phyloP scores from a whole-genome alignment of 2,797 vertebrate species.

The Sebastes kiyomatsui region DNA sequence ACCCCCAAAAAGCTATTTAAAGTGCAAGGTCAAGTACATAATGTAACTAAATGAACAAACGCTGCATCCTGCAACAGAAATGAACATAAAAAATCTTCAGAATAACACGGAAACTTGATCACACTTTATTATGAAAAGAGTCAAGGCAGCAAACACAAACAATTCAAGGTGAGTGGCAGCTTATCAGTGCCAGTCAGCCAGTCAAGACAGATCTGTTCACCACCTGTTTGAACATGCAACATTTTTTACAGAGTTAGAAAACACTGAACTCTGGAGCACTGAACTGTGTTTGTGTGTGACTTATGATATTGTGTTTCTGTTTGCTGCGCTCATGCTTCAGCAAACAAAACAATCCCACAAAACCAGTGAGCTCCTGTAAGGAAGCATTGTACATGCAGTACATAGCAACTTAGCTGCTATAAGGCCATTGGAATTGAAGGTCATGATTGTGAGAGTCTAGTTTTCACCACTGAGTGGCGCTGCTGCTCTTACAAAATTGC shows the following conservation, averaged over 20 bases:
- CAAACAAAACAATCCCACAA: conserved; percentile 24
- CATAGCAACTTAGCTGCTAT: not conserved
- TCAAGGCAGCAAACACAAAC: not conserved
- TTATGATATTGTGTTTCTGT: conserved; percentile 4
- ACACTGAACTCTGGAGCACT: conserved; percentile 14
- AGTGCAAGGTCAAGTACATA: not conserved
- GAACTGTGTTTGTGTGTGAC: not conserved
- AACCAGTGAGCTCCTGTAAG: not conserved
- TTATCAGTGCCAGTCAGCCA: not conserved
- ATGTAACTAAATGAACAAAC: not conserved
- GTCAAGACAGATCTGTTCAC: conserved; percentile 24
- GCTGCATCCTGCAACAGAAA: not conserved
- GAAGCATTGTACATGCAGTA: not conserved
- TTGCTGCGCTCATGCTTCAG: conserved; percentile 4
- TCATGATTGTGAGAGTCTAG: not conserved
- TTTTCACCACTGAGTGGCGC: conserved; percentile 61
- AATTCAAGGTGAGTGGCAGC: not conserved
- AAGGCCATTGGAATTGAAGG: not conserved
- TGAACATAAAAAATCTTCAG: not conserved
- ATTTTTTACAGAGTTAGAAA: conserved; percentile 41
- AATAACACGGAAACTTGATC: not conserved
- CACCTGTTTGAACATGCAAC: conserved; percentile 59
- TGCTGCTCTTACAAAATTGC: conserved; percentile 34
- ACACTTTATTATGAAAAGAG: not conserved
- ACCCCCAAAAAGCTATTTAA: not conserved